A percentile compares a stretch with the other conserved stretches of the same genome.
phyloP scores from a whole-genome alignment of 1,140 invertebrate species.

The Diachasma alloeum region DNA sequence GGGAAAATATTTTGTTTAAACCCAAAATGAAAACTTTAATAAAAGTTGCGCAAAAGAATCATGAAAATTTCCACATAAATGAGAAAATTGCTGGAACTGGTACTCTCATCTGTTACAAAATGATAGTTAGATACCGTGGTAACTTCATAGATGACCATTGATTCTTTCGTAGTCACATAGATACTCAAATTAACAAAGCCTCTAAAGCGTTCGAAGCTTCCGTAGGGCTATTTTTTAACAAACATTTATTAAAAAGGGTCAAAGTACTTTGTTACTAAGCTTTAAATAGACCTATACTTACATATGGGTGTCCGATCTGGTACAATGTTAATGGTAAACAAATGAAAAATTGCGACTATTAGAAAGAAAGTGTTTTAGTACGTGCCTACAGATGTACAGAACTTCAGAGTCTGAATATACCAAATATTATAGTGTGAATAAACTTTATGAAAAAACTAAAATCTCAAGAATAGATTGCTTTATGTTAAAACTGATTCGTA shows the following conservation, averaged over 20 bases:
- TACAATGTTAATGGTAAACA: slow-evolving; percentile 10
- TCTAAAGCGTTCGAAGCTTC: slow-evolving; percentile 7
- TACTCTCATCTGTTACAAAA: slow-evolving; percentile 17
- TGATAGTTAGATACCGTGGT: slow-evolving; percentile 24
- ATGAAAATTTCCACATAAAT: slow-evolving; percentile 11
- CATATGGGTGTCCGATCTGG: slow-evolving; percentile 29
- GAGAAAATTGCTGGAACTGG: not conserved
- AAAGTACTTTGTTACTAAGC: slow-evolving; percentile 29
- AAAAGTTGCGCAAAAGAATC: not conserved
- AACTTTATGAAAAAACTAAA: slow-evolving; percentile 9
- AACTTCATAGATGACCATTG: slow-evolving; percentile 20
- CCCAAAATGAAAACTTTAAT: no score
- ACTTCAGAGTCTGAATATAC: not conserved
- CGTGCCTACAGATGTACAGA: slow-evolving; percentile 13
- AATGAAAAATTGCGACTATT: slow-evolving; percentile 28
- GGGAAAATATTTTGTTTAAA: no score
- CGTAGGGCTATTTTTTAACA: slow-evolving; percentile 31
- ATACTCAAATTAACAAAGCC: slow-evolving; percentile 28
- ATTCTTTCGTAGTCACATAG: slow-evolving; percentile 20
- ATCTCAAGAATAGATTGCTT: slow-evolving; percentile 25
- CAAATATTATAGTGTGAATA: slow-evolving; percentile 10
- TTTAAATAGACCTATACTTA: slow-evolving; percentile 21
- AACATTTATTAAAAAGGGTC: not conserved
- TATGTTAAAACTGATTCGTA: slow-evolving; percentile 25
- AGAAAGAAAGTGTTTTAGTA: slow-evolving; percentile 32